Evolutionary conservation across 2,888 invertebrate genomes (phyloP), one percentile per base, ranked within the genome.

Genomic region (Lypha dubia): DNA sequence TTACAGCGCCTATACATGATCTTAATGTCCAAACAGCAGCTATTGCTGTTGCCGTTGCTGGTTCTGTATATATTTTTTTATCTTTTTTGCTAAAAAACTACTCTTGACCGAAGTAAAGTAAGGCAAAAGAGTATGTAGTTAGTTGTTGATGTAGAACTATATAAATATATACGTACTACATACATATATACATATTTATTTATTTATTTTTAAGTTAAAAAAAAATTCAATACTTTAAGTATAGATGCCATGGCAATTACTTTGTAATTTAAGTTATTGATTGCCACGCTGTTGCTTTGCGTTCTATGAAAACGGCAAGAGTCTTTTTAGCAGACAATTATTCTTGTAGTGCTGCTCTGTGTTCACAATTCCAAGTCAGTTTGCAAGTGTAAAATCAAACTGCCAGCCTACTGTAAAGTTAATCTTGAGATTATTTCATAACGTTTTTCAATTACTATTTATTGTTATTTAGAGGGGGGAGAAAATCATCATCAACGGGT

Each of bases 251-350:
- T 87, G 84, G 89, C 90, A 90, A 90, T 90, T 90, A 91, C 90
- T 91, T 91, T 90, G 90, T 90, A 90, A 91, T 90, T 91, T 90
- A 89, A 91, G 91, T 90, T 90, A 90, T 90, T 90, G 91, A 90
- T 90, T 90, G 91, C 90, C 89, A 88, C 87, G 88, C 89, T 89
- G 88, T 88, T 88, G 87, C 74, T 74, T 74, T 74, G 73, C 74
- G 79, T 79, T 73, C 46, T 51, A 24, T 51, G 28, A 35, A 71
- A 60, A 60, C 20, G 35, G 8, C 15, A 24, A 58, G 11, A 65
- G 28, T 28, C 53, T 67, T 11, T 24, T 44, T 44, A 20, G 44
- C 28, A 22, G 6, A 53, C 6, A 35, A 49, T 58, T 71, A 49
- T 79, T 56, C 38, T 63, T 35, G 56, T 7, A 13, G 17, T 17